Evolutionary conservation across 2,113 vertebrate genomes (phyloP).

Genomic region (Oncorhynchus clarkii): DNA sequence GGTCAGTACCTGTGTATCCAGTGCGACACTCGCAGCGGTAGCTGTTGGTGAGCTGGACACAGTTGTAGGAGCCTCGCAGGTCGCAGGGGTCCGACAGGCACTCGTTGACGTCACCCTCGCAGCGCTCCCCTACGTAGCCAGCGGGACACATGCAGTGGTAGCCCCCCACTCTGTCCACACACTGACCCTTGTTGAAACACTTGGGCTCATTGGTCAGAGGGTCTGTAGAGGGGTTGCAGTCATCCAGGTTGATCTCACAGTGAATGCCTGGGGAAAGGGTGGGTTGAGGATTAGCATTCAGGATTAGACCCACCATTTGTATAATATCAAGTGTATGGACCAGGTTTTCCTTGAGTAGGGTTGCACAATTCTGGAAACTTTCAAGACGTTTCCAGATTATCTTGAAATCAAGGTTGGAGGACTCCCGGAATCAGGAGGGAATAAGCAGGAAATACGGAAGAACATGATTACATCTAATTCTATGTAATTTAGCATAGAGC

Average conservation of each 20-base stretch:
- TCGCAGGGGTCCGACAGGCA: constrained; percentile 96
- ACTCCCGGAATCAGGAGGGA: no score
- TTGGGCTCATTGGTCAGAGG: constrained; percentile 84
- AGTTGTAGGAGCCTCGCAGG: constrained; percentile 90
- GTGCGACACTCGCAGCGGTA: constrained; percentile 93
- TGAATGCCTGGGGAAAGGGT: constrained; percentile 81
- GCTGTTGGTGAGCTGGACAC: constrained; percentile 91
- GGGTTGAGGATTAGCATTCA: neutral
- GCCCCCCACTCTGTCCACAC: constrained; percentile 89
- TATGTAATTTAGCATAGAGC: neutral
- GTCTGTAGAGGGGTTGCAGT: constrained; percentile 86
- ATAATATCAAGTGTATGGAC: no score
- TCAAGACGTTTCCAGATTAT: no score
- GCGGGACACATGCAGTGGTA: constrained; percentile 89
- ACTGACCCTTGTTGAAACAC: constrained; percentile 94
- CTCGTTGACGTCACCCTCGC: constrained; percentile 96
- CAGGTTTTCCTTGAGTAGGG: no score
- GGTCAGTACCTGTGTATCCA: constrained; percentile 82
- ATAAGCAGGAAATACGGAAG: no score
- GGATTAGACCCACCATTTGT: no score
- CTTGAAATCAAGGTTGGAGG: no score
- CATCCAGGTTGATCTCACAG: constrained; percentile 95
- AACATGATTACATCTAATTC: neutral
- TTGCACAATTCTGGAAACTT: no score
- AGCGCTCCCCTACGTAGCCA: constrained; percentile 95